A percentile compares a stretch with the other conserved stretches of the same genome.
phyloP scores from a whole-genome alignment of 2,797 vertebrate species.

The Apodemus agrarius region DNA sequence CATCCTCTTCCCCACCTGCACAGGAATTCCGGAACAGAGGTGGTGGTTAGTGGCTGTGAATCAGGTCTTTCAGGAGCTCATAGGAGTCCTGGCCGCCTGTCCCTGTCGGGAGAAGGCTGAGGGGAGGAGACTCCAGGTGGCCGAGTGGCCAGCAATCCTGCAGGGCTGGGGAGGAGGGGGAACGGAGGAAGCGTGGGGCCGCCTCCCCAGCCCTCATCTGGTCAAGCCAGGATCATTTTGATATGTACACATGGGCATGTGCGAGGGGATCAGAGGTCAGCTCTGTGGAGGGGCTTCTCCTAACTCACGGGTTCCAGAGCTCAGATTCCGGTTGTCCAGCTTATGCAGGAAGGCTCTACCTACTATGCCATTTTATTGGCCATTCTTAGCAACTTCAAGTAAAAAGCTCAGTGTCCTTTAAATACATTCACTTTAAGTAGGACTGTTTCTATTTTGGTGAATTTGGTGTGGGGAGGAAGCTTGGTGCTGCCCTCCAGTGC shows the following conservation, averaged over 20 bases:
- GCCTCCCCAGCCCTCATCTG: not conserved
- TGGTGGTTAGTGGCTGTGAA: too few species aligned
- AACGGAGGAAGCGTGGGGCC: too few species aligned
- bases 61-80: not conserved
- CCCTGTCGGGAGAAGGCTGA: not conserved
- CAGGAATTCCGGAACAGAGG: not conserved
- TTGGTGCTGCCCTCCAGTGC: not conserved
- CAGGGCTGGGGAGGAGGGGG: not conserved
- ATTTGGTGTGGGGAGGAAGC: not conserved
- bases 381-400: not conserved
- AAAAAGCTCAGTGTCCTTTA: not conserved
- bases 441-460: not conserved
- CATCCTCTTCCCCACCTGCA: not conserved
- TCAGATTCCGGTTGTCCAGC: not conserved
- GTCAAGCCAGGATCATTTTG: not conserved
- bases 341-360: not conserved
- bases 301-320: not conserved
- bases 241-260: not conserved
- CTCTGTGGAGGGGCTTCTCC: not conserved
- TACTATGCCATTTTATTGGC: not conserved
- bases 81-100: not conserved
- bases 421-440: not conserved
- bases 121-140: too few species aligned
- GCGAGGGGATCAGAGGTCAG: not conserved
- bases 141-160: too few species aligned